Evolutionary conservation across 2,113 vertebrate species (phyloP).

Genomic region (Paracanthobrama guichenoti): DNA sequence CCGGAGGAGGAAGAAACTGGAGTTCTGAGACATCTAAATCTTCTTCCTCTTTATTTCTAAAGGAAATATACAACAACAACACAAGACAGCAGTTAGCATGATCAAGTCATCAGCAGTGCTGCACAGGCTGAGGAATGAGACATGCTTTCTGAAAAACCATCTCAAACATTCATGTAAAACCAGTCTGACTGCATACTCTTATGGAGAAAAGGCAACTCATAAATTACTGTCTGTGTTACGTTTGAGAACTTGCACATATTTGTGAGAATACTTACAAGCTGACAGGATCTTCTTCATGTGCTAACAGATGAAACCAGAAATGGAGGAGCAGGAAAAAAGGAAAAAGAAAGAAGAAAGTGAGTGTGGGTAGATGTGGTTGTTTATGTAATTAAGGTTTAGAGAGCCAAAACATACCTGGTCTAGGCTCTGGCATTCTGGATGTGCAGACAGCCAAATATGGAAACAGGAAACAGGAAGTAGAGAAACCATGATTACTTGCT

Average conservation of each 20-base stretch:
- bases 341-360: not conserved
- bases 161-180: constrained; percentile 41
- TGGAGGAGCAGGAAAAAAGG: not conserved
- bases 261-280: constrained; percentile 43
- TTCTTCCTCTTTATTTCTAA: constrained; percentile 56
- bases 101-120: not conserved
- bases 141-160: not conserved
- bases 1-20: constrained; percentile 74
- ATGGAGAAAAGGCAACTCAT: constrained; percentile 41
- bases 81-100: not conserved
- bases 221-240: constrained; percentile 10
- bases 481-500: not conserved
- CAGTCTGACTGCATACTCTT: constrained; percentile 43
- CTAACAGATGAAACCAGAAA: constrained; percentile 31
- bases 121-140: constrained; percentile 2
- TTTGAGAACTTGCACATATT: constrained; percentile 25
- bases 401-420: constrained; percentile 29
- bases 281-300: constrained; percentile 47
- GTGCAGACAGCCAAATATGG: not conserved
- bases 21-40: constrained; percentile 38
- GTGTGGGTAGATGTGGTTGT: not conserved
- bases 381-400: not conserved
- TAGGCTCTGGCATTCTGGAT: constrained; percentile 17
- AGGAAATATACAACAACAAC: not conserved
- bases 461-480: not conserved